phyloP scores from a whole-genome alignment of 2,113 vertebrate species.

The Antechinus stuartii region DNA sequence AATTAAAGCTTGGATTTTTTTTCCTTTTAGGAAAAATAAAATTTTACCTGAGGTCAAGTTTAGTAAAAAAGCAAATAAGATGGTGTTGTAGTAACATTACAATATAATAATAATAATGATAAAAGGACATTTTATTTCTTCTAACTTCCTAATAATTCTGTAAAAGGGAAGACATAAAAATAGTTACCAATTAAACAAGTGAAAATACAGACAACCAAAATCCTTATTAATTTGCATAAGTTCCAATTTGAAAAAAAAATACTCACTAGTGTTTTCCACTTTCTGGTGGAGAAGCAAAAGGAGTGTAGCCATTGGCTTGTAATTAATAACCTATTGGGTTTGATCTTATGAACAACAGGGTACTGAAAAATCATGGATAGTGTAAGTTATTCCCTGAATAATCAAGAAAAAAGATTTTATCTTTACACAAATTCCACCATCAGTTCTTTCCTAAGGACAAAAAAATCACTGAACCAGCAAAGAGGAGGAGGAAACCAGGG shows the following conservation, averaged over 20 bases:
- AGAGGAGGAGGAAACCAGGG: background rate
- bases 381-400: background rate
- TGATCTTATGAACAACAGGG: background rate
- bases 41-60: background rate
- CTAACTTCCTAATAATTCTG: background rate
- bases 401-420: background rate
- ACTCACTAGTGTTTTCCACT: background rate
- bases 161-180: background rate
- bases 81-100: background rate
- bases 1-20: background rate
- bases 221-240: background rate
- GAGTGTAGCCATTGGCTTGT: background rate
- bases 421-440: background rate
- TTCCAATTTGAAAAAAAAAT: background rate
- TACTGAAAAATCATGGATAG: background rate
- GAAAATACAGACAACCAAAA: background rate
- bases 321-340: background rate
- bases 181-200: background rate
- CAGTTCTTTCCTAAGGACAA: background rate
- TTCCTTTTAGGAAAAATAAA: too few relatives aligned
- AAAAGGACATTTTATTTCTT: background rate
- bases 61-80: background rate
- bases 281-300: slow-evolving; percentile 9
- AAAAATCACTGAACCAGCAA: background rate
- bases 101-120: background rate